Evolutionary conservation across 2,113 vertebrate genomes (phyloP), one percentile per base, ranked within the genome.

Genomic region (Ceratotherium simum): DNA sequence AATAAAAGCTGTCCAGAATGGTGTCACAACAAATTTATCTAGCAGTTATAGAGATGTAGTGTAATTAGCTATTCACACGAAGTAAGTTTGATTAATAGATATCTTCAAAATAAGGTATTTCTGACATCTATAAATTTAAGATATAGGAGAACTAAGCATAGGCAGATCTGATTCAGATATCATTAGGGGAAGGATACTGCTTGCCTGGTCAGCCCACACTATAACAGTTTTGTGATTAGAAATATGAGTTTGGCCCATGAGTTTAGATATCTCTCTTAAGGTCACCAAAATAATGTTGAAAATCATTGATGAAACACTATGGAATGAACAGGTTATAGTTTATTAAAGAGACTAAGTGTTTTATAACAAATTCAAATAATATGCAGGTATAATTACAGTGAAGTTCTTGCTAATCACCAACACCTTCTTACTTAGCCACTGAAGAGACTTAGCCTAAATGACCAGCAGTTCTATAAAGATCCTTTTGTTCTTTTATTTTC

Each of bases 101-200:
- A 58, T 33, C 14, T 91, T 65, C 36, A 90, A 92, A 96, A 64
- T 58, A 78, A 82, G 33, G 14, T 58, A 72, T 83, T 96, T 78
- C 51, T 89, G 25, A 85, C 12, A 33, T 70, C n/a, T 81, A 13
- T 64, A 85, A 86, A 39, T 64, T n/a, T 78, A 93, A 80, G 56
- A 4, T 64, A 56, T n/a, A 87, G n/a, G 6, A 51, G 14, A 85
- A 56, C 8, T 75, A 75, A 64, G 25, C 51, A 42, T 12, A 60
- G 33, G 82, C 5, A 70, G 8, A 84, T 39, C 17, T 72, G 20
- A 94, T 42, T 79, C 21, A 73, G 62, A 91, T 16, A 36, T 62
- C 54, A 27, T 76, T 73, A 31, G 8, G 39, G 25, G 51, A 91
- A 78, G 18, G 9, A 79, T 29, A 51, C 2, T n/a, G 2, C 12